These are phyloP conservation scores for Mionectes macconnelli DNA, from an alignment of 2,113 vertebrate genomes.

Conservation along the genomic window DNA sequence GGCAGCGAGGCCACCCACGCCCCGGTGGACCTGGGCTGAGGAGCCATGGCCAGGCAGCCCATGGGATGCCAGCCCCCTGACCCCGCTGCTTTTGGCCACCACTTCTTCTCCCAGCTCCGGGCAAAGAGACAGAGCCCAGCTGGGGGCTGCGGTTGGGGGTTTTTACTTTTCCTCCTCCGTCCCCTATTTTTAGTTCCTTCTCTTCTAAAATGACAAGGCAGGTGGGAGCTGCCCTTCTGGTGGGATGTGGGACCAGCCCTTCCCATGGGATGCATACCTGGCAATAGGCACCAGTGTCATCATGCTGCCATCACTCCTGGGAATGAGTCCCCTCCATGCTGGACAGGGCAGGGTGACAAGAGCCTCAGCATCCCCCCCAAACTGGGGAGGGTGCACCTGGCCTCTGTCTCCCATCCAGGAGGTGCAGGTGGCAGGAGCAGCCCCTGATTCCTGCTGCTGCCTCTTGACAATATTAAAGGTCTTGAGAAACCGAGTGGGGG, in stretches of 20 bases:
- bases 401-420: background rate
- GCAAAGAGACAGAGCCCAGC: background rate
- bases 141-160: background rate
- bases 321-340: background rate
- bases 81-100: background rate
- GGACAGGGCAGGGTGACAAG: background rate
- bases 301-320: background rate
- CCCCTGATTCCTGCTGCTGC: rapidly evolving
- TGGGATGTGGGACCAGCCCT: background rate
- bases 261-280: background rate
- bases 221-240: background rate
- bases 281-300: rapidly evolving
- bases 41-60: background rate
- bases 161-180: background rate
- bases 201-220: background rate
- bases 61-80: background rate
- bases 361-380: background rate
- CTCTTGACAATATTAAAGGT: background rate
- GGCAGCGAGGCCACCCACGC: background rate
- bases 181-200: background rate
- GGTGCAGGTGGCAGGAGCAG: background rate
- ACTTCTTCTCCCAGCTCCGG: background rate
- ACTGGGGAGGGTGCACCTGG: background rate
- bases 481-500: background rate
- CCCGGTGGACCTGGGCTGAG: background rate